Conservation (phyloP, 2,797 vertebrate species). For the Oryzias dopingdopingensis region DNA sequence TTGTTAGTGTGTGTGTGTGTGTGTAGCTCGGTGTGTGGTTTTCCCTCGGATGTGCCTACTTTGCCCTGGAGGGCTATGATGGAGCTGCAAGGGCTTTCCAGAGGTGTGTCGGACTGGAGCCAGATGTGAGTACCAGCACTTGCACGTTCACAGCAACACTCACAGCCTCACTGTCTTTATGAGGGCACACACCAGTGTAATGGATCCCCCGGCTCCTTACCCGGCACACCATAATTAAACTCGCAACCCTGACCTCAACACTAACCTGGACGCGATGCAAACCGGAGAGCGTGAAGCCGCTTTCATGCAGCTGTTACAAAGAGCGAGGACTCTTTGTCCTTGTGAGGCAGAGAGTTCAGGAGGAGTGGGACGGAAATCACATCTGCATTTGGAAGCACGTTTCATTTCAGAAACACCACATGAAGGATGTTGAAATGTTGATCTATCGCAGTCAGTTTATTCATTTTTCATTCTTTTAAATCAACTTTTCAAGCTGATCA, state of each 20-base stretch:
- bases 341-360: too few relatives aligned
- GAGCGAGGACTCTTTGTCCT: too few relatives aligned
- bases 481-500: too few relatives aligned
- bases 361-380: too few relatives aligned
- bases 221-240: background rate
- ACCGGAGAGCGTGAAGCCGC: background rate
- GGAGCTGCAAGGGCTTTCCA: slow-evolving; percentile 93
- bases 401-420: too few relatives aligned
- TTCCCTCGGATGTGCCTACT: slow-evolving; percentile 92
- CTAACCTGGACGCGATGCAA: background rate
- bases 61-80: slow-evolving; percentile 87
- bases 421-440: too few relatives aligned
- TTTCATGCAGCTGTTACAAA: too few relatives aligned
- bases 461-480: too few relatives aligned
- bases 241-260: background rate
- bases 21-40: slow-evolving; percentile 94
- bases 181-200: background rate
- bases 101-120: slow-evolving; percentile 90
- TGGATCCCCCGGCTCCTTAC: background rate
- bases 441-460: too few relatives aligned
- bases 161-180: background rate
- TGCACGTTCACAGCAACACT: background rate
- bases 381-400: too few relatives aligned
- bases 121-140: slow-evolving; percentile 83
- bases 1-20: background rate